phyloP scores from a whole-genome alignment of 1,140 invertebrate genomes.

The Anagrus nilaparvatae region DNA sequence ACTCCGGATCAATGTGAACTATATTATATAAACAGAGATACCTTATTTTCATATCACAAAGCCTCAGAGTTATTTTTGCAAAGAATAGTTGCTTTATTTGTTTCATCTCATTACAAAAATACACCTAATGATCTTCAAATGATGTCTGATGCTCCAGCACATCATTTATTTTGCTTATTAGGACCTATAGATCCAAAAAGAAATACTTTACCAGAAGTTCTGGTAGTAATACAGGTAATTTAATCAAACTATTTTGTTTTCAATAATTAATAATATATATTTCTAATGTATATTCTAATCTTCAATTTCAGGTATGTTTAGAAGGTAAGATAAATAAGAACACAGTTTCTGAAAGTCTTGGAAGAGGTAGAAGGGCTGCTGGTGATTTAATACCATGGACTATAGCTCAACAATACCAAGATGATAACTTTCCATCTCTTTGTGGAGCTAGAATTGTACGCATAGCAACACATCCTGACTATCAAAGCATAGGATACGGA shows the following conservation, averaged over 20 bases:
- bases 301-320: constrained; percentile 61
- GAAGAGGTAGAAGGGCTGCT: constrained; percentile 76
- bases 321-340: constrained; percentile 88
- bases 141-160: constrained; percentile 96
- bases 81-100: constrained; percentile 83
- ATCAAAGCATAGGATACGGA: constrained; percentile 97
- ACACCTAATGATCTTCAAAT: constrained; percentile 98
- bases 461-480: constrained; percentile 97
- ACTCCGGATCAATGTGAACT: constrained; percentile 82
- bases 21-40: constrained; percentile 87
- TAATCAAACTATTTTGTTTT: constrained; percentile 6
- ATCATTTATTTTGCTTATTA: constrained; percentile 92
- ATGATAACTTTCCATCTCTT: constrained; percentile 84
- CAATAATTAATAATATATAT: neutral
- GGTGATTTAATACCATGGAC: constrained; percentile 99
- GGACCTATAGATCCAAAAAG: constrained; percentile 67
- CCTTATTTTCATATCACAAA: constrained; percentile 94
- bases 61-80: constrained; percentile 93
- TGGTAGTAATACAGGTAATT: constrained; percentile 73
- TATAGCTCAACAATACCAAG: constrained; percentile 90
- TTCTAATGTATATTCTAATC: neutral
- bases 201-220: constrained; percentile 76
- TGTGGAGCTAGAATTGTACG: constrained; percentile 87
- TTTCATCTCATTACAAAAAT: constrained; percentile 98
- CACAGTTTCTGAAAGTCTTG: constrained; percentile 66